phyloP scores from a whole-genome alignment of 2,888 invertebrate genomes.

The Sinelater perroti region DNA sequence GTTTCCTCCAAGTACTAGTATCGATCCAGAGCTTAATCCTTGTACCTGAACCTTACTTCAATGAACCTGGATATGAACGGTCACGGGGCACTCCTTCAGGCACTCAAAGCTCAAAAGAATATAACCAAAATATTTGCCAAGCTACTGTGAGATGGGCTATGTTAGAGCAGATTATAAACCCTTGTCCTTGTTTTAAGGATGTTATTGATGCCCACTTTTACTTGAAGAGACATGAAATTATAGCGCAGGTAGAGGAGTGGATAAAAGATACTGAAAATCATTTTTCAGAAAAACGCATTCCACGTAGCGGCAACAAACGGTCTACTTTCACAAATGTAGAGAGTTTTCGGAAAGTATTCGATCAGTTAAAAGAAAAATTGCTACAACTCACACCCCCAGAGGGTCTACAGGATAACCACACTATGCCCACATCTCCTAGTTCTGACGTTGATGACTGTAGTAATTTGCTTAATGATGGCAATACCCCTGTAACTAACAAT shows the following conservation, averaged over 20 bases:
- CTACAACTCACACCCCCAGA: slow-evolving; percentile 82
- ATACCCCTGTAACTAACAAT: slow-evolving; percentile 42
- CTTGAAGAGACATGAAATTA: slow-evolving; percentile 90
- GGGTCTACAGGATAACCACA: slow-evolving; percentile 74
- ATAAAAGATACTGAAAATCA: slow-evolving; percentile 83
- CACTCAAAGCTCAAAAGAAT: slow-evolving; percentile 89
- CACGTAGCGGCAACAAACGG: slow-evolving; percentile 63
- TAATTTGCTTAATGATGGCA: slow-evolving; percentile 40
- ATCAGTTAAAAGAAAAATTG: slow-evolving; percentile 84
- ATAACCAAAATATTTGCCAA: slow-evolving; percentile 94
- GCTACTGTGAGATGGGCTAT: slow-evolving; percentile 96
- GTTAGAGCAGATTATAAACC: slow-evolving; percentile 90
- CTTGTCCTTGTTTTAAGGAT: slow-evolving; percentile 92
- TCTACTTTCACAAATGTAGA: slow-evolving; percentile 56
- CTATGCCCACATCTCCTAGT: slow-evolving; percentile 57
- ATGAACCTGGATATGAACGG: slow-evolving; percentile 93
- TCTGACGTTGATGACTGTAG: slow-evolving; percentile 38
- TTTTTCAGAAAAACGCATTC: slow-evolving; percentile 71
- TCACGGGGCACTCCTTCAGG: slow-evolving; percentile 89
- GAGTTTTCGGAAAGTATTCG: slow-evolving; percentile 57
- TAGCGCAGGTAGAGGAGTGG: slow-evolving; percentile 89
- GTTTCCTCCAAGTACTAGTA: slow-evolving; percentile 91
- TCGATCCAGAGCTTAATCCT: slow-evolving; percentile 92
- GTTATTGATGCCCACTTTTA: slow-evolving; percentile 94
- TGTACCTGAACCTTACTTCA: slow-evolving; percentile 93